These are phyloP conservation scores for Antedon mediterranea DNA, from an alignment of 53 echinoderm and acorn worm species.

Conservation along the genomic window DNA sequence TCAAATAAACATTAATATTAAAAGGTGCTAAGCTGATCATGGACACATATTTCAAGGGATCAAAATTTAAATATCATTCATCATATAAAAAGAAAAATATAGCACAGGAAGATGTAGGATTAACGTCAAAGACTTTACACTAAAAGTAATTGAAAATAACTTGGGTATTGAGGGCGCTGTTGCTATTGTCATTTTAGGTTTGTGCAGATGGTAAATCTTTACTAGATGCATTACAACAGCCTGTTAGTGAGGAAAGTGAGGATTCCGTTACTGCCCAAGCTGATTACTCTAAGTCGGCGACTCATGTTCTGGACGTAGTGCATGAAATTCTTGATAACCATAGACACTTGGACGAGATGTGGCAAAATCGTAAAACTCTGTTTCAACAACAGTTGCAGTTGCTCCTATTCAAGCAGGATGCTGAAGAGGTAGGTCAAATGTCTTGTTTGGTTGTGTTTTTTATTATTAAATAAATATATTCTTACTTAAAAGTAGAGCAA, in stretches of 20 bases:
- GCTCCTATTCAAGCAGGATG: slow-evolving; percentile 85
- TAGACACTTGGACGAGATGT: slow-evolving; percentile 74
- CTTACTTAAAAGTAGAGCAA: too few species aligned
- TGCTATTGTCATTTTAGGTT: slow-evolving; percentile 20
- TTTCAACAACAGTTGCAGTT: slow-evolving; percentile 72
- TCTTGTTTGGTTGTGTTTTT: too few species aligned
- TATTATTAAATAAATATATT: too few species aligned
- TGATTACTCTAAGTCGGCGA: slow-evolving; percentile 81
- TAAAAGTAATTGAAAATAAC: neutral
- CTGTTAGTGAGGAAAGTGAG: slow-evolving; percentile 82
- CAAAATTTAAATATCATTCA: neutral
- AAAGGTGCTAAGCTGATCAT: neutral
- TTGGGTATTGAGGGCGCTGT: neutral
- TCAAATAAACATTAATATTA: neutral
- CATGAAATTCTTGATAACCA: slow-evolving; percentile 89
- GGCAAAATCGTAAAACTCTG: slow-evolving; percentile 64
- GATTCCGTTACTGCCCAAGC: slow-evolving; percentile 95
- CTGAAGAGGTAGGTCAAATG: neutral
- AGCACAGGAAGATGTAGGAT: too few species aligned
- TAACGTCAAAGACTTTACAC: too few species aligned
- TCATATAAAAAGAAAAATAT: too few species aligned
- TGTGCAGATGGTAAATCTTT: slow-evolving; percentile 81
- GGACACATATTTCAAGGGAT: neutral
- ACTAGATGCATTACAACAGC: slow-evolving; percentile 83
- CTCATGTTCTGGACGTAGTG: slow-evolving; percentile 79